Base-by-base conservation (phyloP, 2,113 vertebrate species). In the Casuarius casuarius region DNA sequence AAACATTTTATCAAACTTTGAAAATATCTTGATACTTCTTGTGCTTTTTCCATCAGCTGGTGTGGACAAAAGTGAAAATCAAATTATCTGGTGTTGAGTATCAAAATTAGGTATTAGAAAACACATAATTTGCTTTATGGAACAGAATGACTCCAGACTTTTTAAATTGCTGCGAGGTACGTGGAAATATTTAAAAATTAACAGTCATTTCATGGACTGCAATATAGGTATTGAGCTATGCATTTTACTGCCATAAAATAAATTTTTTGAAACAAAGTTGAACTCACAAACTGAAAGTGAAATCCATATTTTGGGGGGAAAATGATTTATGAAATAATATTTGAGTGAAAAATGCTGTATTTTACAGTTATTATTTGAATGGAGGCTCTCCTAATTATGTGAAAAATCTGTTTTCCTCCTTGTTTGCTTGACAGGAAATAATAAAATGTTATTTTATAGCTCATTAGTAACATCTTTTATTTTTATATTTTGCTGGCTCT, bases 131-230 rank as follows among this genome's bases (percentile, higher is more conserved):
- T 75, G 19, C n/a, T 91, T 92, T 86, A 86, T 86, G 54, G 44
- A 81, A 21, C 42, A 96, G 67, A 97, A 46, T 78, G 79, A 48
- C 80, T 89, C 66, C 40, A 51, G 62, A 63, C 25, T 73, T 42
- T 92, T 94, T 97, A 92, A 87, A 95, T 89, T 94, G 87, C 87
- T 92, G 28, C 65, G 80, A 90, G 92, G 76, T 79, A 82, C 14
- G 56, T 51, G 38, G 18, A 87, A 95, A 63, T 97, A 92, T 94
- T 95, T 23, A 88, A 95, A 96, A 97, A 73, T 29, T 89, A 83
- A 74, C 59, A 66, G 17, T 62, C 10, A 12, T 95, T 54, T 59
- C 3, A 2, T 88, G 71, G 62, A 89, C 87, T 82, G 29, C 61
- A 68, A 78, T 33, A 61, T 77, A 56, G 86, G 11, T 92, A 63